Conservation (phyloP, 2,113 vertebrate genomes). For the Pituophis catenifer region DNA sequence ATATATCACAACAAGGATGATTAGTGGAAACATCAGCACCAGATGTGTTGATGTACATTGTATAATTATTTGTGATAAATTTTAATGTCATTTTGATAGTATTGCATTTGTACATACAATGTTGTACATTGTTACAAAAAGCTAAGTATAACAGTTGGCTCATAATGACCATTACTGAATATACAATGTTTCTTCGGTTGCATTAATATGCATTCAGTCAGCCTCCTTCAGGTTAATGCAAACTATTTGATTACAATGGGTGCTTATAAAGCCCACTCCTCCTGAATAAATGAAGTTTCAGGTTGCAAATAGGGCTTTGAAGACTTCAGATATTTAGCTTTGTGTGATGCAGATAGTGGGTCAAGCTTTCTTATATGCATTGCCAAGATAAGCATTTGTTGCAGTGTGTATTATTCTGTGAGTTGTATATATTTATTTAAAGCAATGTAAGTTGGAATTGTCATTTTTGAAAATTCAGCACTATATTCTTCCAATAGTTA, state of each 20-base stretch:
- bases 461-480: slow-evolving; percentile 58
- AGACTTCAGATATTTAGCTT: slow-evolving; percentile 30
- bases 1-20: neutral
- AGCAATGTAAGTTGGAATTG: slow-evolving; percentile 56
- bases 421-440: slow-evolving; percentile 63
- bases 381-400: slow-evolving; percentile 48
- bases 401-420: slow-evolving; percentile 52
- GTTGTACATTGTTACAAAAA: neutral
- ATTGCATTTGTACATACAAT: neutral
- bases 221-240: neutral
- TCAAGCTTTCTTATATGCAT: slow-evolving; percentile 24
- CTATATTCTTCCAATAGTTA: slow-evolving; percentile 61
- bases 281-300: slow-evolving; percentile 2
- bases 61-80: neutral
- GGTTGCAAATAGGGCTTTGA: slow-evolving; percentile 33
- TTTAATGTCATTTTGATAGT: neutral
- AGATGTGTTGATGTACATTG: neutral
- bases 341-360: slow-evolving; percentile 46
- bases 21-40: neutral
- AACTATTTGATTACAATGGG: neutral
- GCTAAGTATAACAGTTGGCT: slow-evolving; percentile 7
- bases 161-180: neutral
- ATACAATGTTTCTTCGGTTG: neutral
- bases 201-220: neutral
- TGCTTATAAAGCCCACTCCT: neutral